phyloP scores from a whole-genome alignment of 2,888 invertebrate species.

The Sinhomidia bicolor region DNA sequence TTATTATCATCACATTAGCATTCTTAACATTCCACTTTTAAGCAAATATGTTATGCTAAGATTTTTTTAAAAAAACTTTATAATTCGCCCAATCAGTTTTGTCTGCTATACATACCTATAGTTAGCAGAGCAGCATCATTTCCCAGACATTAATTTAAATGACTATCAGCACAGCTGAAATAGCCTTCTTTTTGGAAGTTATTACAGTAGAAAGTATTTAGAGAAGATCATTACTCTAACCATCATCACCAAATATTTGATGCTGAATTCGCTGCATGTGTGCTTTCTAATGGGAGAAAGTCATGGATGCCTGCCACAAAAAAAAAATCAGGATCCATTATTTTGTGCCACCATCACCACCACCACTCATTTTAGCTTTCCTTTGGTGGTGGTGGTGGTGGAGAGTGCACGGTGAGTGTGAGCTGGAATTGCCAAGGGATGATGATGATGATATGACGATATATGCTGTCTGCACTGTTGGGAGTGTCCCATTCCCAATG shows the following conservation, averaged over 20 bases:
- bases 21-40: too few relatives aligned
- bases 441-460: not conserved
- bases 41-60: too few relatives aligned
- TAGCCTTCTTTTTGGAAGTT: not conserved
- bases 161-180: not conserved
- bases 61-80: too few relatives aligned
- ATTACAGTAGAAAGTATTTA: not conserved
- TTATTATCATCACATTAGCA: too few relatives aligned
- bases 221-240: not conserved
- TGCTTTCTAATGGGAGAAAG: conserved; percentile 7
- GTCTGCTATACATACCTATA: too few relatives aligned
- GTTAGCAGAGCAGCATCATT: too few relatives aligned
- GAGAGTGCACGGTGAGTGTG: not conserved
- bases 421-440: not conserved
- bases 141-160: conserved; percentile 17
- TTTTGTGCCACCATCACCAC: too few relatives aligned
- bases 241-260: not conserved
- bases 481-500: conserved; percentile 40
- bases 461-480: not conserved
- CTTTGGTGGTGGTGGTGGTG: too few relatives aligned
- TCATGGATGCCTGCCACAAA: not conserved
- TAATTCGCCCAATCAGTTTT: too few relatives aligned
- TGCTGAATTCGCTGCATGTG: not conserved
- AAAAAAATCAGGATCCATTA: conserved; percentile 5
- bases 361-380: too few relatives aligned